Evolutionary conservation across 1,140 invertebrate species (phyloP).

Genomic region (Charaxes varanes): DNA sequence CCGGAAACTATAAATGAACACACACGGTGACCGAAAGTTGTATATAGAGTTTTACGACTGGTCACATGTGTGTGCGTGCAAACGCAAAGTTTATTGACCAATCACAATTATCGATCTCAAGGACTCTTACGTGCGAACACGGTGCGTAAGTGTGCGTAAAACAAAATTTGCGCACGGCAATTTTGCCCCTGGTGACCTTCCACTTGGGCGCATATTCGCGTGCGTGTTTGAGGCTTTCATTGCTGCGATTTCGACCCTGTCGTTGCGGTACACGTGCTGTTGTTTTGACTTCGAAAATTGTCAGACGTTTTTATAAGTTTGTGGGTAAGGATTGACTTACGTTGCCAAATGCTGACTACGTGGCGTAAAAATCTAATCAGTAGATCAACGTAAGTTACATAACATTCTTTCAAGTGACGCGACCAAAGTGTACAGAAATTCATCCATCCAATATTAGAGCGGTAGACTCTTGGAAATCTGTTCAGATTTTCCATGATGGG

Average conservation of each 20-base stretch:
- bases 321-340: slow-evolving; percentile 6
- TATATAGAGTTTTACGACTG: slow-evolving; percentile 11
- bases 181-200: slow-evolving; percentile 5
- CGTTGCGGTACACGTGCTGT: slow-evolving; percentile 15
- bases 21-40: slow-evolving; percentile 11
- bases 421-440: too few relatives aligned
- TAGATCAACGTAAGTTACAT: too few relatives aligned
- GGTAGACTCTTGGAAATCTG: too few relatives aligned
- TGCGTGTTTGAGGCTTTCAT: too few relatives aligned
- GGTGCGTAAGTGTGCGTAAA: background rate
- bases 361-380: too few relatives aligned
- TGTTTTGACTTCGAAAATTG: slow-evolving; percentile 12
- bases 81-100: slow-evolving; percentile 8
- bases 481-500: too few relatives aligned
- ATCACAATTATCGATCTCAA: slow-evolving; percentile 16
- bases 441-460: too few relatives aligned
- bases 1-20: slow-evolving; percentile 16
- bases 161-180: slow-evolving; percentile 12
- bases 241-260: slow-evolving; percentile 2
- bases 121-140: slow-evolving; percentile 14
- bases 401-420: too few relatives aligned
- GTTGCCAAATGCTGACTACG: too few relatives aligned
- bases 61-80: slow-evolving; percentile 8
- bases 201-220: too few relatives aligned
- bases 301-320: slow-evolving; percentile 6